phyloP scores from a whole-genome alignment of 2,888 invertebrate genomes.

The Acheta domesticus region DNA sequence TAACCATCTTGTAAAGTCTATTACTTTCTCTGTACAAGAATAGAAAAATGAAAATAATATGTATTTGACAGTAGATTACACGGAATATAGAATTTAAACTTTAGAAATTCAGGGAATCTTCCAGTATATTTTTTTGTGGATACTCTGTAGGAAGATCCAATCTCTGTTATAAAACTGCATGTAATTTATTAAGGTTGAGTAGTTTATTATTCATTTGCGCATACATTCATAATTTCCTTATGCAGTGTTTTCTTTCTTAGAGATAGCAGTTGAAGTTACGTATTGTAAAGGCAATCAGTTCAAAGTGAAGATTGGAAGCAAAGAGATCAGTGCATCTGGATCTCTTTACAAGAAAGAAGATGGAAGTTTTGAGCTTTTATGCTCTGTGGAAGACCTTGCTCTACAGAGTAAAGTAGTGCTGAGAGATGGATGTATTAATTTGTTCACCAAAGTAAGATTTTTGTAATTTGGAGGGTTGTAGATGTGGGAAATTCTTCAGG shows the following conservation, averaged over 20 bases:
- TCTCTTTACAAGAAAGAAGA: constrained; percentile 26
- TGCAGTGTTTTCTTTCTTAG: neutral
- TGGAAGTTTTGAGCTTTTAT: constrained; percentile 40
- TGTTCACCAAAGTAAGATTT: constrained; percentile 61
- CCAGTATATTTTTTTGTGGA: too few species aligned
- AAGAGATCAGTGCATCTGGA: constrained; percentile 23
- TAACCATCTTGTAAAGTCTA: too few species aligned
- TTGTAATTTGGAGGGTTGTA: neutral
- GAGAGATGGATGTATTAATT: constrained; percentile 55
- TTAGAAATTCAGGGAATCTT: too few species aligned
- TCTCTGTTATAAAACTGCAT: too few species aligned
- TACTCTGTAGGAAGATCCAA: too few species aligned
- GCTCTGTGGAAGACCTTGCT: constrained; percentile 51
- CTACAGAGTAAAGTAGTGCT: constrained; percentile 56
- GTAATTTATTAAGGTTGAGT: too few species aligned
- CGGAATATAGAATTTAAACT: too few species aligned
- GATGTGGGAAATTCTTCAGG: neutral
- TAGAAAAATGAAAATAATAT: too few species aligned
- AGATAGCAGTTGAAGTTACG: constrained; percentile 23
- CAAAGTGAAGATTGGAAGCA: neutral
- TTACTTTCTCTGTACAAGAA: too few species aligned
- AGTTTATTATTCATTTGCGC: too few species aligned
- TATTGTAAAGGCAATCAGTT: neutral
- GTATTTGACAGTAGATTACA: too few species aligned
- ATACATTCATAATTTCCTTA: too few species aligned